phyloP scores from a whole-genome alignment of 2,797 vertebrate species.

The Microctenopoma lineatum region DNA sequence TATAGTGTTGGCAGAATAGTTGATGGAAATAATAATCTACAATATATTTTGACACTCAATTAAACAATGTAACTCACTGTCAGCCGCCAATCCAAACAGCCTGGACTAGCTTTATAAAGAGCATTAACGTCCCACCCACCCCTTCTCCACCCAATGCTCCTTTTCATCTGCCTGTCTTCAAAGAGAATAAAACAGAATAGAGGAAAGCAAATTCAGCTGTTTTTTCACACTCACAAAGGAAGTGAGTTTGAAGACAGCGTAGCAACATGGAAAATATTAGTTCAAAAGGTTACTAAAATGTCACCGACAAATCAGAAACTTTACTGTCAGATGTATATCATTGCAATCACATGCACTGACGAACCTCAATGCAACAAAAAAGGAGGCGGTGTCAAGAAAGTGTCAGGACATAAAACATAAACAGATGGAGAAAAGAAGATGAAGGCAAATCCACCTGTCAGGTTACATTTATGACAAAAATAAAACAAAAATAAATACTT shows the following conservation, averaged over 20 bases:
- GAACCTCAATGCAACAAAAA: conserved; percentile 25
- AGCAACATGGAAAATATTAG: conserved; percentile 14
- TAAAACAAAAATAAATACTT: not conserved
- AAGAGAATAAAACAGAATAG: conserved; percentile 56
- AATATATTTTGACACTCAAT: conserved; percentile 3
- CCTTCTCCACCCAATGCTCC: not conserved
- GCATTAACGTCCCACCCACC: conserved; percentile 6
- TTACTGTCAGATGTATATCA: conserved; percentile 13
- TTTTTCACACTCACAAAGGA: conserved; percentile 24
- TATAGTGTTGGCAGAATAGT: not conserved
- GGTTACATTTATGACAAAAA: not conserved
- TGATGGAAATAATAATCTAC: conserved; percentile 2
- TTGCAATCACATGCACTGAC: not conserved
- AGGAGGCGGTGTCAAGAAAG: conserved; percentile 1
- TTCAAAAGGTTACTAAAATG: conserved; percentile 46
- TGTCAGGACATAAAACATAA: conserved; percentile 22
- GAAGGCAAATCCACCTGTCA: conserved; percentile 26
- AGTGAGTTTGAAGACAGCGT: conserved; percentile 3
- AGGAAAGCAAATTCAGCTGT: conserved; percentile 38
- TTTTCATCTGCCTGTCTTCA: conserved; percentile 50
- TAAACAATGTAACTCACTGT: conserved; percentile 6
- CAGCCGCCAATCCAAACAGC: conserved; percentile 26
- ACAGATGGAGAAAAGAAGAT: conserved; percentile 29
- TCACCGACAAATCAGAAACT: conserved; percentile 31
- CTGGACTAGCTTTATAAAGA: conserved; percentile 41